These are phyloP conservation scores for Bedellia somnulentella DNA, from an alignment of 2,888 invertebrate species.

Conservation along the genomic window DNA sequence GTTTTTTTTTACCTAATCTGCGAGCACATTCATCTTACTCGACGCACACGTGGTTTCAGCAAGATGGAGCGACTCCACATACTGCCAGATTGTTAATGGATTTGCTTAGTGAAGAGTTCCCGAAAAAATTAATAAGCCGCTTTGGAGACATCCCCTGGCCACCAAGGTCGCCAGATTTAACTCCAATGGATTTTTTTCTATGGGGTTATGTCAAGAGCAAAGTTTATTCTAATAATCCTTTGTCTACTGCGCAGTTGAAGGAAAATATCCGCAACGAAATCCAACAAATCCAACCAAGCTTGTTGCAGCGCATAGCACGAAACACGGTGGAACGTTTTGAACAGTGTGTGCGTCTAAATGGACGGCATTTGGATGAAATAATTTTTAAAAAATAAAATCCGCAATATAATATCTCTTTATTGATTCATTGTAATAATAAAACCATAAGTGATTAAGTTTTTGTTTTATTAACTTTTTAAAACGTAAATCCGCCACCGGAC, in stretches of 20 bases:
- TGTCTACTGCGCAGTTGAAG: slow-evolving; percentile 3
- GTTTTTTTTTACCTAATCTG: slow-evolving; percentile 12
- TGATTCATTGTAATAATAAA: too few species aligned
- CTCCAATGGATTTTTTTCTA: slow-evolving; percentile 7
- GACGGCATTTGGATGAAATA: slow-evolving; percentile 7
- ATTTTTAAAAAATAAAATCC: slow-evolving; percentile 7
- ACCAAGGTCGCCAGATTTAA: slow-evolving; percentile 6
- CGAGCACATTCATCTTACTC: slow-evolving; percentile 9
- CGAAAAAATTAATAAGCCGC: slow-evolving; percentile 4
- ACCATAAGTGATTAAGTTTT: too few species aligned
- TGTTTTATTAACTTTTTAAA: too few species aligned
- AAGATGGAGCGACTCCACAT: slow-evolving; percentile 6
- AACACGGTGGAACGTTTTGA: slow-evolving; percentile 5
- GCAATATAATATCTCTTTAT: too few species aligned
- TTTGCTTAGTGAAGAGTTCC: slow-evolving; percentile 2
- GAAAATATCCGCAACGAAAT: slow-evolving; percentile 7
- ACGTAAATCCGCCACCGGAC: too few species aligned
- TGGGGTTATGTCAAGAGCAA: too few species aligned
- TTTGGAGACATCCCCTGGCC: too few species aligned
- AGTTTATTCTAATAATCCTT: slow-evolving; percentile 5
- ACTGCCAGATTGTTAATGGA: slow-evolving; percentile 5
- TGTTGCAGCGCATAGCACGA: slow-evolving; percentile 3
- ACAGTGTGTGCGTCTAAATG: slow-evolving; percentile 5
- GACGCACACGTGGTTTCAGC: slow-evolving; percentile 10
- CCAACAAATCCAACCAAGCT: slow-evolving; percentile 2